Evolutionary conservation across 37 sponge, comb jelly and placozoan genomes (phyloP).

Genomic region (Eunapius fragilis): DNA sequence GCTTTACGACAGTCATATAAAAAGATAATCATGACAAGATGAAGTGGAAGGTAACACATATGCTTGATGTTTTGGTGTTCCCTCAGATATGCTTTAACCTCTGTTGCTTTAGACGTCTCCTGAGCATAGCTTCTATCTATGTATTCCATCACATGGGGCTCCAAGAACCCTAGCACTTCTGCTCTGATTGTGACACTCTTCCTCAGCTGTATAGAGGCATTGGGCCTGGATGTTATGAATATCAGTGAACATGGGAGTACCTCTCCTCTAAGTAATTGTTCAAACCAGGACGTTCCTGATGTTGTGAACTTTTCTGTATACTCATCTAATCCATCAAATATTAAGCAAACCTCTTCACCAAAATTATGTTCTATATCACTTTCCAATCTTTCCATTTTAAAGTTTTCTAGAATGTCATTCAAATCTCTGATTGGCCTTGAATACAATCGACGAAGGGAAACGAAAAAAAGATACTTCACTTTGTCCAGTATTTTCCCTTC

Average conservation of each 20-base stretch:
- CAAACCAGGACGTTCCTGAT: neutral
- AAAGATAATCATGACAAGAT: conserved; percentile 18
- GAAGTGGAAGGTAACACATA: conserved; percentile 43
- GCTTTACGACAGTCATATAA: neutral
- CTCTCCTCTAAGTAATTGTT: neutral
- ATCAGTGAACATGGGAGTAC: conserved; percentile 1
- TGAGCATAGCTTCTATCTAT: neutral
- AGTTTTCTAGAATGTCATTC: neutral
- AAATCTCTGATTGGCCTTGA: neutral
- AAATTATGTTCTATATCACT: neutral
- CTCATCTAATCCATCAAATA: conserved; percentile 38
- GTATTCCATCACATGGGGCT: conserved; percentile 9
- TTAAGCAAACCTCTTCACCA: conserved; percentile 13
- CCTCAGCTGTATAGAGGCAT: neutral
- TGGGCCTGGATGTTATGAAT: conserved; percentile 22
- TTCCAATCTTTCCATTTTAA: neutral
- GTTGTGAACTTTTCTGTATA: neutral
- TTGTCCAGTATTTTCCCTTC: neutral
- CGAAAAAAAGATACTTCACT: neutral
- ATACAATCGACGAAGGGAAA: neutral
- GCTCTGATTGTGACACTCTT: neutral
- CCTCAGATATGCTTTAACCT: conserved; percentile 1
- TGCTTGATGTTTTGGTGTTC: conserved; percentile 10
- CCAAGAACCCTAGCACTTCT: conserved; percentile 32
- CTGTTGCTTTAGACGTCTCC: neutral